phyloP scores from a whole-genome alignment of 2,113 vertebrate species.

The Gymnorhina tibicen region DNA sequence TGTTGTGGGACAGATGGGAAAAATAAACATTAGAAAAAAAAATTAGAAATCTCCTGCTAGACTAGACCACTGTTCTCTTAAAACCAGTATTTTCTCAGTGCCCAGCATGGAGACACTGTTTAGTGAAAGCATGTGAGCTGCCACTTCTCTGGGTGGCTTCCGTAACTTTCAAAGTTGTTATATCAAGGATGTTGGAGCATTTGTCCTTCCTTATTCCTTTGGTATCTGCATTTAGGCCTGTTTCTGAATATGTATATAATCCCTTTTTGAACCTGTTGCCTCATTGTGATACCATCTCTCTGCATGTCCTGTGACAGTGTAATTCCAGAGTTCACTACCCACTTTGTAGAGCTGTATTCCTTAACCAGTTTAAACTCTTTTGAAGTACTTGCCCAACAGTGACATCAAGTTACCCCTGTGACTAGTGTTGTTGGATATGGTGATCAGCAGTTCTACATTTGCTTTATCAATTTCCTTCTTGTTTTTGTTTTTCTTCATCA shows the following conservation, averaged over 20 bases:
- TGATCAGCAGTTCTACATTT: background rate
- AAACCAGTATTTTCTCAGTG: background rate
- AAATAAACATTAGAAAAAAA: too few relatives aligned
- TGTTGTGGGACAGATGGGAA: background rate
- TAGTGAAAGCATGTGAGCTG: background rate
- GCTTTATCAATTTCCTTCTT: background rate
- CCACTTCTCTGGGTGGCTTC: background rate
- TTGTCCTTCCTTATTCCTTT: background rate
- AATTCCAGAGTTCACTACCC: background rate
- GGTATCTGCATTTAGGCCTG: background rate
- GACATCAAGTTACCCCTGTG: fast-evolving
- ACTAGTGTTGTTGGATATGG: background rate
- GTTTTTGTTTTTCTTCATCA: background rate
- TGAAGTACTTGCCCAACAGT: background rate
- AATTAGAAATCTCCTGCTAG: background rate
- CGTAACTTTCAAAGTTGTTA: background rate
- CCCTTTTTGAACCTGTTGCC: background rate
- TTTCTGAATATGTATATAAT: background rate
- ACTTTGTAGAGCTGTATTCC: background rate
- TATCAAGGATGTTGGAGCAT: background rate
- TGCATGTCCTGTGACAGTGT: background rate
- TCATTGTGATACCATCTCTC: background rate
- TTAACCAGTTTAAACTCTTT: background rate
- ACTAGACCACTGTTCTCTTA: background rate
- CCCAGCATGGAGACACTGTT: background rate